A percentile compares a stretch with the other conserved stretches of the same genome.
phyloP scores from a whole-genome alignment of 2,888 invertebrate species.

The Acleris emargana region DNA sequence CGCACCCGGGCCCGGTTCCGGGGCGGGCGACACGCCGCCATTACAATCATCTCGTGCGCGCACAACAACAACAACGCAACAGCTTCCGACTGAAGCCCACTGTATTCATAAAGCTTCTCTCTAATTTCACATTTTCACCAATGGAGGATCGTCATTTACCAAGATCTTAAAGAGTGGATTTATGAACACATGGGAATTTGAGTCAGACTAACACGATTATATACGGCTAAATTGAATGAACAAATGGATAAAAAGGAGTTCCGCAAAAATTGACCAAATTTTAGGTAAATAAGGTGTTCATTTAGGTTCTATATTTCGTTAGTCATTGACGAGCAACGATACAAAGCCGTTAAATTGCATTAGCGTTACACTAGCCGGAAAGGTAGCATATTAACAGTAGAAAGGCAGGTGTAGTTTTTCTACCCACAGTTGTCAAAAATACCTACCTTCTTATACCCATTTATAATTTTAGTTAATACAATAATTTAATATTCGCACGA shows the following conservation, averaged over 20 bases:
- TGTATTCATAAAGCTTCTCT: constrained; percentile 8
- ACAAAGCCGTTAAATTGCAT: constrained; percentile 42
- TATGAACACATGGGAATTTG: neutral
- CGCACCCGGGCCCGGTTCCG: no score
- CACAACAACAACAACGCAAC: no score
- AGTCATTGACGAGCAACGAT: neutral
- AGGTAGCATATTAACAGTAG: no score
- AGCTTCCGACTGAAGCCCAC: no score
- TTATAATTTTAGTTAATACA: neutral
- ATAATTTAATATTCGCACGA: constrained; percentile 19
- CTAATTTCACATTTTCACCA: constrained; percentile 33
- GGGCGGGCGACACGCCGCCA: no score
- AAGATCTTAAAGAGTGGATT: neutral
- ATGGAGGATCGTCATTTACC: neutral
- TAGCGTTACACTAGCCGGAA: constrained; percentile 22
- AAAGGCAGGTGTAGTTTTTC: no score
- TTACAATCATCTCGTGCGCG: no score
- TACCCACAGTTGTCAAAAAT: constrained; percentile 3
- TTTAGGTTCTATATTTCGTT: neutral
- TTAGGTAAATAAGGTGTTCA: neutral
- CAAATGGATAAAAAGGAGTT: no score
- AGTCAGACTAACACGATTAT: no score
- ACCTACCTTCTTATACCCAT: neutral
- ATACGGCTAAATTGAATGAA: no score
- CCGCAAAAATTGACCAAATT: neutral